Evolutionary conservation across 2,797 vertebrate species (phyloP), one percentile per base, ranked within the genome.

Genomic region (Novumbra hubbsi): DNA sequence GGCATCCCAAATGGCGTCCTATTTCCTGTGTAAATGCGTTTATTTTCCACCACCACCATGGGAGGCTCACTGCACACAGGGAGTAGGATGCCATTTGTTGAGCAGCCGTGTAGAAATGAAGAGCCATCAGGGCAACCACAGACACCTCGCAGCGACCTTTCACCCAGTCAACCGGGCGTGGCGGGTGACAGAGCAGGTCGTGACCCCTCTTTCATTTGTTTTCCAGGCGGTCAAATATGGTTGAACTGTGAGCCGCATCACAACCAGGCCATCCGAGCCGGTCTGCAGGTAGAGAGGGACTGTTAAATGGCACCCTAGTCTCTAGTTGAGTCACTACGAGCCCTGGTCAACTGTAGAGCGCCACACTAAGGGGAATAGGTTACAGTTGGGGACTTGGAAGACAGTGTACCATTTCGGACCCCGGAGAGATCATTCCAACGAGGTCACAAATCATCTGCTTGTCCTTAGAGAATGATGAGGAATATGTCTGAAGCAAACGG

Each of bases 201-300:
- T 73, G 73, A 67, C 78, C 66, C 70, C 73, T 80, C 69, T 28
- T 48, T 71, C 86, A 80, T 88, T 88, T 87, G 80, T 87, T 88
- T 90, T 82, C 65, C 66, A 85, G 88, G 79, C 19, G 71, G 41
- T 75, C 63, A 82, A 71, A 50, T 16, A 52, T 2, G 12, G 48
- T 45, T 68, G n/a, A 77, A 79, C 68, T 71, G 24, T 24, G 14
- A 28, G 24, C 41, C 57, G 63, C 55, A 68, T 30, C 49, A 41
- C 48, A 76, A 71, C 68, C 48, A 2, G 70, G 66, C 11, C 21
- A 28, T 50, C 60, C 67, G 28, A 0, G 4, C 7, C 1, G 41
- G 41, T 45, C 41, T 7, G 41, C 2, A 45, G 41, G 41, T 45
- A 45, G 7, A 12, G 41, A 45, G 3, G 3, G 41, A 45, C 41